A percentile compares a stretch with the other conserved stretches of the same genome.
Evolutionary conservation across 2,888 invertebrate genomes (phyloP).

Genomic region (Stomorhina lunata): DNA sequence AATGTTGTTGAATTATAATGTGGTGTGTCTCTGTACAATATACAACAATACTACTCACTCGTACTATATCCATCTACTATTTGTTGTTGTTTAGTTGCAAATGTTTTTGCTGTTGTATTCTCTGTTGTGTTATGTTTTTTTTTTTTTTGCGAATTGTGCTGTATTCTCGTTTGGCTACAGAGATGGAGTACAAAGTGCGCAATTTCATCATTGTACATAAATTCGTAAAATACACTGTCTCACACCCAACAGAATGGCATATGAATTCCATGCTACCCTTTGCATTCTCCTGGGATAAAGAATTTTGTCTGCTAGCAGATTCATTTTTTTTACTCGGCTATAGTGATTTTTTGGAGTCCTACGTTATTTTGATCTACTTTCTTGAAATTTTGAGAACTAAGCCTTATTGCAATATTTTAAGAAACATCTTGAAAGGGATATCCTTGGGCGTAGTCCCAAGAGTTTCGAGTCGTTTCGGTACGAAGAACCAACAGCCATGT

Average conservation of each 20-base stretch:
- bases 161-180: not conserved
- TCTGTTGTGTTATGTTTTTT: not conserved
- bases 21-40: not conserved
- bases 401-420: no score
- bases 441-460: no score
- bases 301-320: no score
- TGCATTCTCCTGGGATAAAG: no score
- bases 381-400: no score
- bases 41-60: not conserved
- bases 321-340: no score
- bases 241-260: not conserved
- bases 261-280: slow-evolving; percentile 20
- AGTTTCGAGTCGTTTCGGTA: no score
- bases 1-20: slow-evolving; percentile 20
- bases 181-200: slow-evolving; percentile 60
- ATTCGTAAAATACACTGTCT: not conserved
- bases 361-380: no score
- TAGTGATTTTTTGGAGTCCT: no score
- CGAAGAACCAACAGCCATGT: no score
- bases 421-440: no score
- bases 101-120: slow-evolving; percentile 16
- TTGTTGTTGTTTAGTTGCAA: slow-evolving; percentile 9
- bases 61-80: no score
- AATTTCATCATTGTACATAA: slow-evolving; percentile 31
- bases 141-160: not conserved